Evolutionary conservation across 1,140 invertebrate genomes (phyloP).

Genomic region (Anastatus disparis): DNA sequence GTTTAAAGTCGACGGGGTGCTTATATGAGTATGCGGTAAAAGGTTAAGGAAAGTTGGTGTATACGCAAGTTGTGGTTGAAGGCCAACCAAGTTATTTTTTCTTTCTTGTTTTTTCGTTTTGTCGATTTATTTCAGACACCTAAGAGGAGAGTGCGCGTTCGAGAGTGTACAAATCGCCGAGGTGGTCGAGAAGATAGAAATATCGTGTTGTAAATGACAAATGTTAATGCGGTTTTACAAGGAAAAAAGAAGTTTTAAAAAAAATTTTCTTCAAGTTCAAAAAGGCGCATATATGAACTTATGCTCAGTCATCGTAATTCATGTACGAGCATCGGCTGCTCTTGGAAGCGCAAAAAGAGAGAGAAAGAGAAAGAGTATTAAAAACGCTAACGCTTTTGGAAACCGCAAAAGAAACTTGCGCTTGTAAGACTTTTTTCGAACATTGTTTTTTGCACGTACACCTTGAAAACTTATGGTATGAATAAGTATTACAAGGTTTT

Average conservation of each 20-base stretch:
- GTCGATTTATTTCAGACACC: conserved; percentile 37
- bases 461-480: too few species aligned
- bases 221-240: conserved; percentile 38
- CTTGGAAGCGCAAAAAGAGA: too few species aligned
- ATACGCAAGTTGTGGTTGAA: conserved; percentile 30
- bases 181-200: conserved; percentile 33
- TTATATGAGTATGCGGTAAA: background rate
- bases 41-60: background rate
- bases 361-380: too few species aligned
- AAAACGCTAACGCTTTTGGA: too few species aligned
- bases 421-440: conserved; percentile 28
- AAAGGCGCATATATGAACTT: background rate
- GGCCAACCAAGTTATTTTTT: conserved; percentile 25
- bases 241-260: too few species aligned
- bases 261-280: conserved; percentile 23
- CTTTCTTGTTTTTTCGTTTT: too few species aligned
- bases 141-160: too few species aligned
- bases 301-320: conserved; percentile 33
- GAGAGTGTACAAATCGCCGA: conserved; percentile 5
- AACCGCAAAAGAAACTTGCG: conserved; percentile 8
- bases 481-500: background rate
- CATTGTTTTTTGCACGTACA: conserved; percentile 19
- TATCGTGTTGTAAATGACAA: conserved; percentile 38
- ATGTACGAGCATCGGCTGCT: background rate
- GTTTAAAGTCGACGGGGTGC: conserved; percentile 1